A percentile compares a stretch with the other conserved stretches of the same genome.
Conservation (phyloP, 2,113 vertebrate species). For the Rhabdornis inornatus region DNA sequence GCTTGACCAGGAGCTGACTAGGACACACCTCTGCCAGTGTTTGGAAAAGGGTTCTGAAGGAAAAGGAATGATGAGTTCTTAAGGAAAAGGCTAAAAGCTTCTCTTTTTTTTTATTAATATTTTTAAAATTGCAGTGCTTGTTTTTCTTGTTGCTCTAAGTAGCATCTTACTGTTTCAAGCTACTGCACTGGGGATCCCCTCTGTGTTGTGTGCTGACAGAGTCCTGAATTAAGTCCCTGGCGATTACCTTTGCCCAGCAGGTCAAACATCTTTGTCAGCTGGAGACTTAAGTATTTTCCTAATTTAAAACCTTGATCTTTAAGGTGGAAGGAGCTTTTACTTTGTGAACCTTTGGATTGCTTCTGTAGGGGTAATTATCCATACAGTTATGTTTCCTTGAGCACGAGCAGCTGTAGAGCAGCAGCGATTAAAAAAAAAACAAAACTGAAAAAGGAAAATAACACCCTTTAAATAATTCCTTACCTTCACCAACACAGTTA, state of each 20-base stretch:
- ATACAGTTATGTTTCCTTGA: neutral
- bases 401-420: neutral
- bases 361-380: slow-evolving; percentile 1
- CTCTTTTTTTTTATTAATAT: neutral
- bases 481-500: neutral
- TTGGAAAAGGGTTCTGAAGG: neutral
- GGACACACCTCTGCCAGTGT: neutral
- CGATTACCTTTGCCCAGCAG: neutral
- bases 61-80: neutral
- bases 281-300: neutral
- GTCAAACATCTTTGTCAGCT: neutral
- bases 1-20: neutral
- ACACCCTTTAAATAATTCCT: neutral
- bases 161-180: neutral
- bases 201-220: neutral
- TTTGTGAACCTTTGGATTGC: neutral
- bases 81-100: neutral
- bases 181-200: neutral
- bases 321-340: slow-evolving; percentile 17
- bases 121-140: neutral
- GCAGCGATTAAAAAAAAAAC: neutral
- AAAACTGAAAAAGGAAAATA: neutral
- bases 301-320: slow-evolving; percentile 36
- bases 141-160: neutral
- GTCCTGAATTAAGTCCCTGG: neutral